Conservation (phyloP, 2,113 vertebrate genomes). For the Cavia aperea region DNA sequence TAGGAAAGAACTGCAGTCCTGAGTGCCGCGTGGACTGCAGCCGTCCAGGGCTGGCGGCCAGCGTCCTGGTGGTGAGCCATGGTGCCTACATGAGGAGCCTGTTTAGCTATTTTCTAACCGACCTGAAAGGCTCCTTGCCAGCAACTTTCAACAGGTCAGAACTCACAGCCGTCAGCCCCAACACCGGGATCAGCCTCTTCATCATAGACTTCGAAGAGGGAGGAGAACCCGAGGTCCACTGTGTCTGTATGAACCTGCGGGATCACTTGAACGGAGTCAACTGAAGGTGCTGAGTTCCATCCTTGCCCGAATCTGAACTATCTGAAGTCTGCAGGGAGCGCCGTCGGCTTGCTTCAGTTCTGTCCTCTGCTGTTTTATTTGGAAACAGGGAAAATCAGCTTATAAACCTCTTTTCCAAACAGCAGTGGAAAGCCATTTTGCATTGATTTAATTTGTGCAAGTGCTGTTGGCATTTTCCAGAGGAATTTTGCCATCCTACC, state of each 20-base stretch:
- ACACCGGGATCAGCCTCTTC: conserved; percentile 92
- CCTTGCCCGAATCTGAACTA: background rate
- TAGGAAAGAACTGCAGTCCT: conserved; percentile 47
- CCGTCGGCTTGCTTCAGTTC: background rate
- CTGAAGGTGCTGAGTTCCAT: background rate
- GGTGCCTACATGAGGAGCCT: conserved; percentile 91
- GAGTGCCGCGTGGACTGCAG: conserved; percentile 17
- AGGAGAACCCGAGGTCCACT: conserved; percentile 69
- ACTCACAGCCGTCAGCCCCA: conserved; percentile 85
- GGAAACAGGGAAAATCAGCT: conserved; percentile 1
- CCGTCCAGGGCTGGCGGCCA: conserved; percentile 67
- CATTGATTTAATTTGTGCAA: background rate
- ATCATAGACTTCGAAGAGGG: conserved; percentile 76
- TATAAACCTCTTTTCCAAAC: background rate
- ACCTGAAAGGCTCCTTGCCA: conserved; percentile 83
- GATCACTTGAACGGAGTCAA: conserved; percentile 79
- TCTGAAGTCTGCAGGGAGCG: background rate
- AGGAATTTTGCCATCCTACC: background rate
- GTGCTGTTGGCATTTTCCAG: background rate
- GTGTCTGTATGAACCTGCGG: conserved; percentile 87
- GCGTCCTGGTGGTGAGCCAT: conserved; percentile 88
- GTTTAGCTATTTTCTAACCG: conserved; percentile 85
- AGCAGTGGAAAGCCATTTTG: background rate
- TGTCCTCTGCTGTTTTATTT: background rate
- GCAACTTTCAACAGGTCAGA: conserved; percentile 77